Evolutionary conservation across 2,888 invertebrate species (phyloP), one percentile per base, ranked within the genome.

Genomic region (Pogonocherus hispidulus): DNA sequence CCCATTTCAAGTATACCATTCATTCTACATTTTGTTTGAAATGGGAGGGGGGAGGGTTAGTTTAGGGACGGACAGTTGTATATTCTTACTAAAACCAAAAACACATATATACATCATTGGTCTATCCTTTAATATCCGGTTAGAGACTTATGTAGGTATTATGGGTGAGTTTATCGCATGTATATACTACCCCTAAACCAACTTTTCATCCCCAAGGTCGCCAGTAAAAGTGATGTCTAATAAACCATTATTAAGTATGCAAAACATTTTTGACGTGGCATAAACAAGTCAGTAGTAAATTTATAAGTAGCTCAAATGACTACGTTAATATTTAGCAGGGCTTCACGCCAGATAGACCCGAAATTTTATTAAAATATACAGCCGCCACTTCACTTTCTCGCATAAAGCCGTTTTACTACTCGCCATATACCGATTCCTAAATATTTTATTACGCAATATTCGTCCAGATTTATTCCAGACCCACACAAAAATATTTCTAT

Each of bases 401-500:
- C 23, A 62, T 62, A 62, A 62, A 62, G 37, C 23, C n/a, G 51
- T 51, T 62, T 62, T 62, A 62, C 19, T 62, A 20, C 51, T 49
- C 62, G 14, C 51, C 62, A 20, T 22, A 51, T 35, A 37, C 62
- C 19, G 49, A 51, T 51, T 35, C 51, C 62, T 62, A 62, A 62
- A 62, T 62, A 62, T 62, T 62, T 62, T 62, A 62, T 62, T 62
- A 62, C 62, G 49, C 62, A 62, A 49, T 62, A 62, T 37, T 37
- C 49, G 35, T 22, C 51, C 46, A 47, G 47, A 59, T 59, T 59
- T 59, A 59, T 59, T 59, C 47, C 47, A 23, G n/a, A 6, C 19
- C 32, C 59, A 49, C 32, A 65, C 56, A 56, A 56, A 65, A 65
- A 65, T 65, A 57, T 65, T 65, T 65, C 64, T 65, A 56, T 65